phyloP scores from a whole-genome alignment of 2,113 vertebrate genomes.

The Urocynchramus pylzowi region DNA sequence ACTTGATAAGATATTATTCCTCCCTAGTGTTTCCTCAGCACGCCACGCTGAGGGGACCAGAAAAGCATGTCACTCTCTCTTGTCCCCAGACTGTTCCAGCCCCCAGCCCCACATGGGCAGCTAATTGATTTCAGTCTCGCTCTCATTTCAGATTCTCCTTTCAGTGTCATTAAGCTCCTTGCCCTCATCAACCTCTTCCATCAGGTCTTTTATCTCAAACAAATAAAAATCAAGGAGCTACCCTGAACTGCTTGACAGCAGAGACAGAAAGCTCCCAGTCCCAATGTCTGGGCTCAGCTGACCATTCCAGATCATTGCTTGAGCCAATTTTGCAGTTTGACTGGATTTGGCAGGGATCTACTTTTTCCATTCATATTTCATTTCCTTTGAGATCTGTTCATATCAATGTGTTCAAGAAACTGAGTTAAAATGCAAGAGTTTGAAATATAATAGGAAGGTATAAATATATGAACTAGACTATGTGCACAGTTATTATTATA shows the following conservation, averaged over 20 bases:
- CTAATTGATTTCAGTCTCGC: neutral
- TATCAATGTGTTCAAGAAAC: conserved; percentile 30
- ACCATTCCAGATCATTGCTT: neutral
- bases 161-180: neutral
- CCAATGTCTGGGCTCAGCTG: neutral
- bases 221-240: neutral
- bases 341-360: conserved; percentile 42
- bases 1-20: neutral
- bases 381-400: conserved; percentile 34
- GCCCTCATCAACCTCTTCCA: neutral
- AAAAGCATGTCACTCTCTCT: neutral
- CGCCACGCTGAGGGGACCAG: neutral
- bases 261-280: neutral
- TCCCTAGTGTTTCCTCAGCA: neutral
- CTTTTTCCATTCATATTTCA: conserved; percentile 68
- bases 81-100: neutral
- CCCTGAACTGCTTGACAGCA: neutral
- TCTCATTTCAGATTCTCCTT: neutral
- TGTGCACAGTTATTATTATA: neutral
- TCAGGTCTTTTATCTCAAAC: neutral
- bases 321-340: neutral
- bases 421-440: neutral
- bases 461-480: neutral
- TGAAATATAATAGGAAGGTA: neutral
- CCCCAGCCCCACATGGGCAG: neutral